A percentile compares a stretch with the other conserved stretches of the same genome.
These are phyloP conservation scores for Oxytorus armatus DNA, from an alignment of 2,888 invertebrate species.

Conservation along the genomic window DNA sequence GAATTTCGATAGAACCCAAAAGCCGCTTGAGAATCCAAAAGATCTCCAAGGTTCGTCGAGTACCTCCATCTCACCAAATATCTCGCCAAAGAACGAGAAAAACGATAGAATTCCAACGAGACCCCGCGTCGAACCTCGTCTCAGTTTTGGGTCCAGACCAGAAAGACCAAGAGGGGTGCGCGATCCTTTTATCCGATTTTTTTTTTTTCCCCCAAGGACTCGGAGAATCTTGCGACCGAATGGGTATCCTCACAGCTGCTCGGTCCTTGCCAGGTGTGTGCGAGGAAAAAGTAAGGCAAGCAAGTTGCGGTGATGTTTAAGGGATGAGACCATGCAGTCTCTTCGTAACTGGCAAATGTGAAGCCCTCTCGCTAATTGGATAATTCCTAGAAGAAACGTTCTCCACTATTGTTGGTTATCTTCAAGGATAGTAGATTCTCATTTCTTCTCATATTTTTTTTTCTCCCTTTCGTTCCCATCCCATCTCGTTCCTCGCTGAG, in stretches of 20 bases:
- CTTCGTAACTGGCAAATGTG: background rate
- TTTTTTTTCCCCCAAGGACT: constrained; percentile 55
- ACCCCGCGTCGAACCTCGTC: constrained; percentile 41
- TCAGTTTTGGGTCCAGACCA: constrained; percentile 49
- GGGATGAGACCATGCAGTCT: constrained; percentile 11
- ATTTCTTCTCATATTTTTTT: constrained; percentile 13
- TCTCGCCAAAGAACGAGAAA: constrained; percentile 47
- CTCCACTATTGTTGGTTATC: too few species aligned
- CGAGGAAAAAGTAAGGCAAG: constrained; percentile 36
- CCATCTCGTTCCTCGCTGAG: constrained; percentile 24
- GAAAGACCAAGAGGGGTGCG: constrained; percentile 38
- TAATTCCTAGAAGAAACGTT: background rate
- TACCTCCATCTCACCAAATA: constrained; percentile 39
- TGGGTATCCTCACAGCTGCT: constrained; percentile 53
- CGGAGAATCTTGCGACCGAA: constrained; percentile 49
- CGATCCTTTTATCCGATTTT: constrained; percentile 54
- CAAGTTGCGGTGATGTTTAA: constrained; percentile 4
- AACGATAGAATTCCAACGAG: constrained; percentile 37
- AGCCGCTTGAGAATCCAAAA: background rate
- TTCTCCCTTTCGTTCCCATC: constrained; percentile 19
- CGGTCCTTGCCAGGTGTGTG: constrained; percentile 50
- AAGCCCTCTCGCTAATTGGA: background rate
- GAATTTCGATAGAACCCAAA: constrained; percentile 15
- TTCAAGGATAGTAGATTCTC: background rate
- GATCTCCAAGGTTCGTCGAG: background rate